A percentile compares a stretch with the other conserved stretches of the same genome.
These are phyloP conservation scores for Pseudorhombus dupliciocellatus DNA, from an alignment of 2,113 vertebrate species.

Conservation along the genomic window DNA sequence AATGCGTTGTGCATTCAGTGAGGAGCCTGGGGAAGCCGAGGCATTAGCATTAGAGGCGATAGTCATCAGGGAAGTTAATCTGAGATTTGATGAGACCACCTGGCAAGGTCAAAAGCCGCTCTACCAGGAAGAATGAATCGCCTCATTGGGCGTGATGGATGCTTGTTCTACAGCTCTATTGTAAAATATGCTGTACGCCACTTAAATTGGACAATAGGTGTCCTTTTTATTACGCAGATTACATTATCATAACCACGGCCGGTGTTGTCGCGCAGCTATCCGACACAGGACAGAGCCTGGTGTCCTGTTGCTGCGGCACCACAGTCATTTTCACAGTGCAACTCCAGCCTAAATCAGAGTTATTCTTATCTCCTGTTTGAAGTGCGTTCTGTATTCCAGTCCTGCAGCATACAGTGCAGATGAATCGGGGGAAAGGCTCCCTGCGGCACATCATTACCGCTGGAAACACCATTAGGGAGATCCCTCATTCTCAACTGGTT, in stretches of 20 bases:
- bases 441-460: conserved; percentile 46
- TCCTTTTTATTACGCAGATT: conserved; percentile 9
- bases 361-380: conserved; percentile 37
- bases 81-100: conserved; percentile 60
- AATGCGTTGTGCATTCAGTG: conserved; percentile 20
- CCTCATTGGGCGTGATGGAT: conserved; percentile 49
- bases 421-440: conserved; percentile 46
- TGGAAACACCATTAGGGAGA: conserved; percentile 45
- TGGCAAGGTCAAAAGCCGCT: conserved; percentile 63
- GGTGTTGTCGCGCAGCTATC: not conserved
- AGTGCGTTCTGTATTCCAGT: conserved; percentile 47
- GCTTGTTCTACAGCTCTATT: not conserved
- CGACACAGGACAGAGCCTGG: not conserved
- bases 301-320: conserved; percentile 6
- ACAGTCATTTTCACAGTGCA: not conserved
- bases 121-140: conserved; percentile 25
- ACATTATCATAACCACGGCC: not conserved
- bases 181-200: conserved; percentile 4
- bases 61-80: conserved; percentile 67
- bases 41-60: conserved; percentile 50
- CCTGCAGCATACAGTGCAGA: conserved; percentile 30
- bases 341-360: not conserved
- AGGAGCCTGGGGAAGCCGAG: conserved; percentile 16
- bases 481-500: conserved; percentile 50
- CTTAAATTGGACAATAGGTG: not conserved